Percentiles rank a stretch among this genome's conserved stretches.
phyloP scores from a whole-genome alignment of 1,140 invertebrate species.

The Brachionus paranguensis region DNA sequence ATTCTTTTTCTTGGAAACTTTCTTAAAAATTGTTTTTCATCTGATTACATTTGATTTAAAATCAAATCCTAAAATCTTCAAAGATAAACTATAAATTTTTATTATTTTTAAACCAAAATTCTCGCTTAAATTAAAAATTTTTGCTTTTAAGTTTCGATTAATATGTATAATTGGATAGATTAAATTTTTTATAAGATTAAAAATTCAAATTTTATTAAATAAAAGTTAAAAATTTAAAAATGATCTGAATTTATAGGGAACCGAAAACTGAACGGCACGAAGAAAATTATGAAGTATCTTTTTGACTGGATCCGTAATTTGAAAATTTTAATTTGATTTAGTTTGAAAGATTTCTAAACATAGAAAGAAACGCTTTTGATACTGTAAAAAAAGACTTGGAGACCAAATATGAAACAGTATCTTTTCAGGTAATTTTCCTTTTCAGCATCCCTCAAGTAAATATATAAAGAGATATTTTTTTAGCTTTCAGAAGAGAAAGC shows the following conservation, averaged over 20 bases:
- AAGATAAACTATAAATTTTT: too few species aligned
- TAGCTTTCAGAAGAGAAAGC: constrained; percentile 46
- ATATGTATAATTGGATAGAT: too few species aligned
- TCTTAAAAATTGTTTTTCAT: too few species aligned
- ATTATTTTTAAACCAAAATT: too few species aligned
- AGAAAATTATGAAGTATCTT: background rate
- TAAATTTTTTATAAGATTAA: background rate
- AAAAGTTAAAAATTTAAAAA: too few species aligned
- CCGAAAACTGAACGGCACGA: background rate
- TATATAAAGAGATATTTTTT: background rate
- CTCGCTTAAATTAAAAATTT: too few species aligned
- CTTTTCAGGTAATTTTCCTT: background rate
- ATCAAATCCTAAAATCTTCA: too few species aligned
- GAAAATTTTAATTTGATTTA: background rate
- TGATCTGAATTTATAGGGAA: background rate
- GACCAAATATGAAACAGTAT: background rate
- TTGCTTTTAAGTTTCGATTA: too few species aligned
- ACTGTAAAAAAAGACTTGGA: background rate
- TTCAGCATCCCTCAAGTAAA: too few species aligned
- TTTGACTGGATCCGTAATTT: background rate
- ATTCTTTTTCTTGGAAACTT: too few species aligned
- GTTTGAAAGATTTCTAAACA: constrained; percentile 17
- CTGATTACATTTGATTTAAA: too few species aligned
- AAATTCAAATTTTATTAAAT: background rate
- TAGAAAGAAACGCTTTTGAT: constrained; percentile 14